Evolutionary conservation across 2,113 vertebrate genomes (phyloP).

Genomic region (Phainopepla nitens): DNA sequence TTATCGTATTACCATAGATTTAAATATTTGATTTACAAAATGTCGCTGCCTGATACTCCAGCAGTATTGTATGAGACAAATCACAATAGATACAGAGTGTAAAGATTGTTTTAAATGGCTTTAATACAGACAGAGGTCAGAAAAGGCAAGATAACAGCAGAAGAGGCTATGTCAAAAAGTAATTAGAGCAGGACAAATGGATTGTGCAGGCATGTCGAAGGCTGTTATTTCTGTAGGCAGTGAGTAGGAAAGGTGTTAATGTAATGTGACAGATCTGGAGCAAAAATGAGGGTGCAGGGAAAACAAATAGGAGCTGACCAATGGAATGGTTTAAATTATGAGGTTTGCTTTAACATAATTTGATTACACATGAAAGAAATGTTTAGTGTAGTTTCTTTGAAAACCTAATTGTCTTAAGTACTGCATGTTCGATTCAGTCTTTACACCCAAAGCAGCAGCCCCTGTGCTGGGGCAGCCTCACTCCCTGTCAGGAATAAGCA

Average conservation of each 20-base stretch:
- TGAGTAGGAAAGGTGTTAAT: constrained; percentile 91
- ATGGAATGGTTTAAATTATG: constrained; percentile 39
- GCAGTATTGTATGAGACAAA: background rate
- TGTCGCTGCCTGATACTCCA: background rate
- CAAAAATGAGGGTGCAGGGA: constrained; percentile 86
- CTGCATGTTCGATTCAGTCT: background rate
- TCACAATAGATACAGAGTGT: background rate
- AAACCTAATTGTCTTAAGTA: constrained; percentile 55
- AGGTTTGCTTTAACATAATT: constrained; percentile 67
- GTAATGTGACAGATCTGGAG: constrained; percentile 95
- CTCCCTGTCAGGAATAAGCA: background rate
- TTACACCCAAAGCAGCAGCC: background rate
- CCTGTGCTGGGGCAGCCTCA: background rate
- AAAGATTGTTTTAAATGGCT: constrained; percentile 60
- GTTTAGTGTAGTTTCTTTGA: constrained; percentile 58
- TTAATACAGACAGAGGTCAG: constrained; percentile 54
- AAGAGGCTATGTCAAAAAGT: constrained; percentile 80
- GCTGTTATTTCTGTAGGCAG: constrained; percentile 91
- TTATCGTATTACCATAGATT: constrained; percentile 3
- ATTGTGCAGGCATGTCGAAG: constrained; percentile 86
- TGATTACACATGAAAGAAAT: constrained; percentile 65
- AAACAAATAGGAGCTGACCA: constrained; percentile 72
- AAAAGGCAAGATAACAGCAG: constrained; percentile 62
- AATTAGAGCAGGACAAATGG: constrained; percentile 97
- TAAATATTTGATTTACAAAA: constrained; percentile 42